Conservation (phyloP, 1,140 invertebrate species). For the Eubasilissa regina region DNA sequence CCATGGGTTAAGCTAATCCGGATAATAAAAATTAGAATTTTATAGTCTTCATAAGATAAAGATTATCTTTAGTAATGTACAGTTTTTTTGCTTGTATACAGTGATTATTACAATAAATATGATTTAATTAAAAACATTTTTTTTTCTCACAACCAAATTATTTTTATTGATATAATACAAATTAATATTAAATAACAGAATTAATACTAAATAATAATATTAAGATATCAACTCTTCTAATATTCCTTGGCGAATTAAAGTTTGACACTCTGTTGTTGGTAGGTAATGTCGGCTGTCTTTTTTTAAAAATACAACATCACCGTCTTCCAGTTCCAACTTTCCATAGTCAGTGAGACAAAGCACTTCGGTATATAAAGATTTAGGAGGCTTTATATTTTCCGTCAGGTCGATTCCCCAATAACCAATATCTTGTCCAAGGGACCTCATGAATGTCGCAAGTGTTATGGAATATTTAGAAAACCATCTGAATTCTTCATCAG, state of each 20-base stretch:
- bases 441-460: slow-evolving; percentile 89
- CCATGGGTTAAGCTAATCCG: too few species aligned
- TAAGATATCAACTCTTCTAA: slow-evolving; percentile 81
- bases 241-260: slow-evolving; percentile 92
- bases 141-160: not conserved
- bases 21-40: too few species aligned
- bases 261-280: slow-evolving; percentile 90
- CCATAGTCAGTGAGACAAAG: slow-evolving; percentile 93
- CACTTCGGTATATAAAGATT: slow-evolving; percentile 93
- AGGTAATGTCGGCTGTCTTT: slow-evolving; percentile 95
- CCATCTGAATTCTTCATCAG: slow-evolving; percentile 88
- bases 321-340: slow-evolving; percentile 94
- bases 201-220: not conserved
- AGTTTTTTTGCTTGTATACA: too few species aligned
- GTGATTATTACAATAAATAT: too few species aligned
- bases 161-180: not conserved
- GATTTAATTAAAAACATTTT: too few species aligned
- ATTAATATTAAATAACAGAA: not conserved
- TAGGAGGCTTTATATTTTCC: slow-evolving; percentile 91
- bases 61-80: too few species aligned
- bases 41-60: too few species aligned
- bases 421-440: slow-evolving; percentile 78
- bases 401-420: slow-evolving; percentile 88
- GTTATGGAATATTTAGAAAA: slow-evolving; percentile 91
- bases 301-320: slow-evolving; percentile 88